Conservation (phyloP, 2,888 invertebrate species). For the Ochropacha duplaris region DNA sequence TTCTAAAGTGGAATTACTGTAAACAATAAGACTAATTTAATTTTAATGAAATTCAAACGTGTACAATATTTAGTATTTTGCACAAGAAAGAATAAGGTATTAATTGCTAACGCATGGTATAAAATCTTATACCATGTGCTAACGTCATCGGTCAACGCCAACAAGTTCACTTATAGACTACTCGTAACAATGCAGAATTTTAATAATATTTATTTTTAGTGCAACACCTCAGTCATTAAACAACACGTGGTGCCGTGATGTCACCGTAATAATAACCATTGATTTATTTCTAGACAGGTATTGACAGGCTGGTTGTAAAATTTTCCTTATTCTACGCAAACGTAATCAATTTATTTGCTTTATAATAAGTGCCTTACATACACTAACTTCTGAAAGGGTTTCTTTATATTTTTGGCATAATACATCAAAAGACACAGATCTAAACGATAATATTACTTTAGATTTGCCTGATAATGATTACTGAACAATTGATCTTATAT, state of each 20-base stretch:
- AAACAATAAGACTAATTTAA: neutral
- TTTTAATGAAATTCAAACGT: neutral
- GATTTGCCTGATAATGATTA: too few relatives aligned
- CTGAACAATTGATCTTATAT: too few relatives aligned
- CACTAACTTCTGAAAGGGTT: too few relatives aligned
- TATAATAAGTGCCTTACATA: too few relatives aligned
- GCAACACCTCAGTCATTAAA: neutral
- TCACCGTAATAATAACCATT: neutral
- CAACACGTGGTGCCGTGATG: constrained; percentile 1
- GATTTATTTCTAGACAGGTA: neutral
- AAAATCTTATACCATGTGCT: too few relatives aligned
- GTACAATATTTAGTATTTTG: neutral
- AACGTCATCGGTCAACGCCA: neutral
- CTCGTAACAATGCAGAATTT: neutral
- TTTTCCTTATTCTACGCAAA: neutral
- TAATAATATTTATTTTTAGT: constrained; percentile 1
- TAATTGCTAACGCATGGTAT: neutral
- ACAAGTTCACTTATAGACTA: neutral
- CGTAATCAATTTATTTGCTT: neutral
- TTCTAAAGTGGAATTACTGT: too few relatives aligned
- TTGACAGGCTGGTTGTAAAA: neutral
- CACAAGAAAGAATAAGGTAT: neutral
- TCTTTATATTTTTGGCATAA: too few relatives aligned
- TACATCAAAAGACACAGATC: too few relatives aligned
- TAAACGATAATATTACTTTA: too few relatives aligned